Evolutionary conservation across 2,113 vertebrate genomes (phyloP).

Genomic region (Melanostigma gelatinosum): DNA sequence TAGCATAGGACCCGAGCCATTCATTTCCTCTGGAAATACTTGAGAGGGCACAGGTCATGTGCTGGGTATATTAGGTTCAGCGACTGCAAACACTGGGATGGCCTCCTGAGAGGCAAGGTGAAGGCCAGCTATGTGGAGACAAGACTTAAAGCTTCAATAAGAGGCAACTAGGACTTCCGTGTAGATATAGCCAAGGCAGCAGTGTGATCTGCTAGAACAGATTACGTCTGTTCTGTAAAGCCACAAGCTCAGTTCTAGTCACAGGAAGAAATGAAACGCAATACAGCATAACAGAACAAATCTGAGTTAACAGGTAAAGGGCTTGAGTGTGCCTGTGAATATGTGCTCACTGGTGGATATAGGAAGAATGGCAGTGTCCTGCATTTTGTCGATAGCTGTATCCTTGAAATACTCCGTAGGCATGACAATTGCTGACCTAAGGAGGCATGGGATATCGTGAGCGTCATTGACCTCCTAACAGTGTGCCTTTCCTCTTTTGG

Average conservation of each 20-base stretch:
- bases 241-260: not conserved
- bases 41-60: slow-evolving; percentile 50
- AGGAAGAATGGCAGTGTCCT: not conserved
- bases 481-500: slow-evolving; percentile 62
- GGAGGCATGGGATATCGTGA: slow-evolving; percentile 30
- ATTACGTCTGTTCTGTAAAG: slow-evolving; percentile 17
- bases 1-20: slow-evolving; percentile 46
- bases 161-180: slow-evolving; percentile 28
- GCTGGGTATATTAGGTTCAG: slow-evolving; percentile 69
- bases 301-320: not conserved
- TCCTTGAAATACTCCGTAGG: slow-evolving; percentile 6
- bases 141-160: slow-evolving; percentile 28
- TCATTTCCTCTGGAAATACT: slow-evolving; percentile 77
- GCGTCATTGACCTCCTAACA: slow-evolving; percentile 37
- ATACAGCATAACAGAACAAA: not conserved
- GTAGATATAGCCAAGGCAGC: not conserved
- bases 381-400: not conserved
- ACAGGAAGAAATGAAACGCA: not conserved
- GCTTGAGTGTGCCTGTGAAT: slow-evolving; percentile 1
- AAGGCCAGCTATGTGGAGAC: slow-evolving; percentile 56
- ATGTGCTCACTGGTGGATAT: not conserved
- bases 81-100: slow-evolving; percentile 68
- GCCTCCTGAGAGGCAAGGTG: slow-evolving; percentile 61
- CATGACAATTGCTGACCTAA: slow-evolving; percentile 39
- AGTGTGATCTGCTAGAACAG: not conserved